Percentiles rank a stretch among this genome's conserved stretches.
phyloP scores from a whole-genome alignment of 1,140 invertebrate species.

The Drosophila watanabei region DNA sequence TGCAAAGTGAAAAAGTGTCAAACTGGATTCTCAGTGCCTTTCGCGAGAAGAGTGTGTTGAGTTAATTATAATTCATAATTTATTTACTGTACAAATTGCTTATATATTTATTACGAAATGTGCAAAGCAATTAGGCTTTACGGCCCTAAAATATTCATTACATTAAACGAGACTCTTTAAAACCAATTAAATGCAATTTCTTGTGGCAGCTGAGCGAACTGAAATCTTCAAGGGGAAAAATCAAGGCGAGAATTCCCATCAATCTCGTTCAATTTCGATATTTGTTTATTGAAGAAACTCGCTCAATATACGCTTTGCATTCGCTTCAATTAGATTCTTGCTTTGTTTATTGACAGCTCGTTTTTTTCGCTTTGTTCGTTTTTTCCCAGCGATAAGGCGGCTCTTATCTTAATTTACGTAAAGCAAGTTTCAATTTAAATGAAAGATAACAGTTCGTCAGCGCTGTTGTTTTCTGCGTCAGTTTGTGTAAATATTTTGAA shows the following conservation, averaged over 20 bases:
- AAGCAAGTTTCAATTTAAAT: slow-evolving; percentile 69
- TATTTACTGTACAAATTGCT: slow-evolving; percentile 54
- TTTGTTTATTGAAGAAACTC: slow-evolving; percentile 24
- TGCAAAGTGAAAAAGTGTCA: slow-evolving; percentile 59
- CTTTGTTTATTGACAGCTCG: slow-evolving; percentile 27
- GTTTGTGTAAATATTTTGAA: slow-evolving; percentile 61
- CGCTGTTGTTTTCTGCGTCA: slow-evolving; percentile 27
- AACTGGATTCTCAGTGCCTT: slow-evolving; percentile 47
- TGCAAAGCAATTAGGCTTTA: slow-evolving; percentile 38
- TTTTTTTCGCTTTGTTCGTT: neutral
- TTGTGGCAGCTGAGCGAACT: neutral
- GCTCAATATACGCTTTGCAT: slow-evolving; percentile 44
- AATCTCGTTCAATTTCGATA: slow-evolving; percentile 16
- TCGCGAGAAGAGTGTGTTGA: slow-evolving; percentile 28
- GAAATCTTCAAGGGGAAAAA: neutral
- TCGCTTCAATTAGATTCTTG: slow-evolving; percentile 35
- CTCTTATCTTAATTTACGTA: slow-evolving; percentile 70
- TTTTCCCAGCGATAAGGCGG: slow-evolving; percentile 52
- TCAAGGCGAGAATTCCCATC: slow-evolving; percentile 8
- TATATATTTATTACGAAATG: slow-evolving; percentile 60
- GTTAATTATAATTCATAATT: slow-evolving; percentile 61
- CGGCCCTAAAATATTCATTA: slow-evolving; percentile 33
- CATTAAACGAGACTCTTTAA: slow-evolving; percentile 43
- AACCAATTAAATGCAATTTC: slow-evolving; percentile 47
- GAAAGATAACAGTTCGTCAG: slow-evolving; percentile 44